Base-by-base conservation (phyloP, 2,113 vertebrate genomes). In the Oryzias javanicus region DNA sequence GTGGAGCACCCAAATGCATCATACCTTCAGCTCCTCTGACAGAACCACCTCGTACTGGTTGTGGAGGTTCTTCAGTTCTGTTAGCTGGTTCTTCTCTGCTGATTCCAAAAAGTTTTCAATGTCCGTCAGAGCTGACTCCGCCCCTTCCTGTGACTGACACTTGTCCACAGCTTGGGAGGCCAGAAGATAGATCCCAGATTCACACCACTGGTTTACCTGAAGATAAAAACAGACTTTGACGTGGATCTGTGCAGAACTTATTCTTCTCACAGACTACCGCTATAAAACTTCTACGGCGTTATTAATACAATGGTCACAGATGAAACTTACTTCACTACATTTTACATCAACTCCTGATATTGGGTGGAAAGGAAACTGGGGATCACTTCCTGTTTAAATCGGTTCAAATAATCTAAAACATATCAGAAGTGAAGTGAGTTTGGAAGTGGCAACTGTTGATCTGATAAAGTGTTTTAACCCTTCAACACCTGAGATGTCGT, bases 121-220 rank as follows among this genome's bases (percentile, higher is more conserved):
- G 87, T 98, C 96, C 12, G 80, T 83, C 16, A 97, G 89, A 1
- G 95, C 95, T 13, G 91, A 89, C 79, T 98, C 96, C 14, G 96
- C 94, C 42, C 95, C 96, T 63, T 98, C 96, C 89, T 96, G 94
- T 42, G 96, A 94, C 81, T 98, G 96, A 82, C 95, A 98, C 74
- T 96, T 97, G 79, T 98, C 96, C 68, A 98, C 94, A 64, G 95
- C 94, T 89, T 98, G 96, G 49, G 95, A 98, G 59, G 96, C 96
- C 75, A 98, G 88, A 79, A 98, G 92, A 82, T 96, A 98, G 82
- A 98, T 93, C 53, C 96, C 95, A 24, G 91, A 90, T 85, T 98
- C 95, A 44, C 95, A 98, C 96, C 96, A 98, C 22, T 94, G 92
- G 84, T 90, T 95, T 27, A 96, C 93, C 96, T 98, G 87, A 29